Base-by-base conservation (phyloP, 2,113 vertebrate genomes). In the Mustela lutreola region DNA sequence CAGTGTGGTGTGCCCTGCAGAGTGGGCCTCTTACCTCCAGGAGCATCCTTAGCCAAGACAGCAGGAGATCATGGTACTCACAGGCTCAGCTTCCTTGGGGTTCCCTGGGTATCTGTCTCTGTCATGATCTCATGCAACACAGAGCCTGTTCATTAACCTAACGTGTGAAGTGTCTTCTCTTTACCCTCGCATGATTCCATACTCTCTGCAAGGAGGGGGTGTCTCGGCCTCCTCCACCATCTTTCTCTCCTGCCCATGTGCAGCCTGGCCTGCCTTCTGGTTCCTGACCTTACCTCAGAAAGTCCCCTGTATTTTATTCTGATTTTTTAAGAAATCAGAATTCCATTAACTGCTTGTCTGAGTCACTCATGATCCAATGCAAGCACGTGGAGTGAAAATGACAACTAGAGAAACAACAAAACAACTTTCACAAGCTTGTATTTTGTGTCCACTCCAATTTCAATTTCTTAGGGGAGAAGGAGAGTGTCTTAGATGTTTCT, bases 371-470 rank as follows among this genome's bases (percentile, higher is more conserved):
- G 31, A 73, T 39, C 53, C 65, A 45, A 9, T 60, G 70, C 3
- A 86, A 39, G 15, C 58, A 45, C 2, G 6, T 48, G 22, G 82
- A 75, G 8, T 24, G 63, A 79, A 94, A 94, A 60, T 31, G 7
- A 15, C 6, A 15, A 65, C 50, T 70, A 70, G 1, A 42, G 8
- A 42, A 18, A 50, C 10, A 60, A 45, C 62, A 45, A 50, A 14
- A 60, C 58, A 42, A 33, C 53, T 26, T 45, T 14, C 22, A 26
- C 2, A 3, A 3, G n/a, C 11, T 65, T 78, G 0, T 84, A 45
- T 93, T 22, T 93, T 84, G 31, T 82, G 2, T 76, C 81, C 26
- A 39, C 70, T 45, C 90, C 56, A 18, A 21, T 94, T 15, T 60
- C 78, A 39, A 2, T 48, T 48, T 92, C 22, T 65, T 79, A 26